Evolutionary conservation across 2,888 invertebrate species (phyloP).

Genomic region (Andrena minutula): DNA sequence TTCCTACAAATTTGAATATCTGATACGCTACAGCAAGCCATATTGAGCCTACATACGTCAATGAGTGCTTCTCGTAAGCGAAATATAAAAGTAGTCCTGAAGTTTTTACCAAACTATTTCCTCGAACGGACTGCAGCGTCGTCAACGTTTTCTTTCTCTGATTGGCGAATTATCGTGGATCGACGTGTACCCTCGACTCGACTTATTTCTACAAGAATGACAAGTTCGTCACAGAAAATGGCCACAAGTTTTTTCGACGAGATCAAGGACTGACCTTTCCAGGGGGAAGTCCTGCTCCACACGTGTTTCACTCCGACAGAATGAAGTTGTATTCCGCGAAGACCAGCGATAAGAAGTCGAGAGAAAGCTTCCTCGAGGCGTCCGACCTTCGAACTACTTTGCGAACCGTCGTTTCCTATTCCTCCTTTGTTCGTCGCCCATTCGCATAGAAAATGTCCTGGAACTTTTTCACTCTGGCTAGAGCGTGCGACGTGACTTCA

Average conservation of each 20-base stretch:
- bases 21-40: too few species aligned
- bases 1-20: too few species aligned
- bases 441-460: conserved; percentile 1
- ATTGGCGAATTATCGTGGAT: too few species aligned
- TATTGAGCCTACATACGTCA: too few species aligned
- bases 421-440: conserved; percentile 21
- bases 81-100: too few species aligned
- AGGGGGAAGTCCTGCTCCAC: neutral
- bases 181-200: neutral
- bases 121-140: too few species aligned
- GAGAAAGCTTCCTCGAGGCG: conserved; percentile 33
- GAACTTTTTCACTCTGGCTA: neutral
- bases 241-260: conserved; percentile 22
- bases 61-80: too few species aligned
- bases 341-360: neutral
- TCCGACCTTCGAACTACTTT: conserved; percentile 33
- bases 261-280: conserved; percentile 36
- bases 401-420: conserved; percentile 22
- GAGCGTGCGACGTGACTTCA: conserved; percentile 26
- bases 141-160: too few species aligned
- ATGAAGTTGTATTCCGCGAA: neutral
- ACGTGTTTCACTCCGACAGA: neutral
- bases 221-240: conserved; percentile 33
- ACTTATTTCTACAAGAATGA: neutral
- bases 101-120: too few species aligned